These are phyloP conservation scores for Neocrepidodera transversa DNA, from an alignment of 2,888 invertebrate species.

Conservation along the genomic window DNA sequence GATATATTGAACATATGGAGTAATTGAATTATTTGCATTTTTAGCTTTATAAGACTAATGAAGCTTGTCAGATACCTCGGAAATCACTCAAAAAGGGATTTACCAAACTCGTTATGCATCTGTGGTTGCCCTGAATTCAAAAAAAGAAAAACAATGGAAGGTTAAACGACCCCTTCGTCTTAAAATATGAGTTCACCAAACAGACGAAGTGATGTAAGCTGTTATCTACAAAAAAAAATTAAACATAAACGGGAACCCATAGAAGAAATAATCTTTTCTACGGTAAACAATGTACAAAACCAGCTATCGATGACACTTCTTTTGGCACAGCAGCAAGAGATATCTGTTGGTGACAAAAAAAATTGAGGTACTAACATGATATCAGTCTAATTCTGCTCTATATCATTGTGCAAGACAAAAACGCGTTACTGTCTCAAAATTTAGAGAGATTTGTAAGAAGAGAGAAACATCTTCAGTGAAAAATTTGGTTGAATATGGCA, in stretches of 20 bases:
- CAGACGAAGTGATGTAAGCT: conserved; percentile 4
- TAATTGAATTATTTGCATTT: no score
- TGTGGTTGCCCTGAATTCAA: no score
- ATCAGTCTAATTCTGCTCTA: conserved; percentile 14
- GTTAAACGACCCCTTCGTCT: conserved; percentile 9
- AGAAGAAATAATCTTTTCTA: conserved; percentile 6
- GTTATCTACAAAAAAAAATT: conserved; percentile 3
- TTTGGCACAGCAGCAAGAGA: neutral
- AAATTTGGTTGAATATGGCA: neutral
- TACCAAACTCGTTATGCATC: no score
- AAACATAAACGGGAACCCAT: conserved; percentile 8
- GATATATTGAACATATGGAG: no score
- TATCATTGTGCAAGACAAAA: conserved; percentile 9
- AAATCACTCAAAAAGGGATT: no score
- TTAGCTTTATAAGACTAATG: no score
- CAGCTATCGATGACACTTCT: neutral
- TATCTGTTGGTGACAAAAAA: conserved; percentile 3
- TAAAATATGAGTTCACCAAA: conserved; percentile 10
- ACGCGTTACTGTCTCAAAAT: conserved; percentile 12
- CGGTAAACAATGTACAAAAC: conserved; percentile 7
- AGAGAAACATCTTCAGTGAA: neutral
- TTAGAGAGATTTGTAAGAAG: conserved; percentile 12
- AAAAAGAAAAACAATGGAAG: no score
- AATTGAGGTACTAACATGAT: conserved; percentile 7
- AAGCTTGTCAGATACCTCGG: no score